Evolutionary conservation across 1,140 invertebrate species (phyloP), one percentile per base, ranked within the genome.

Genomic region (Metopolophium dirhodum): DNA sequence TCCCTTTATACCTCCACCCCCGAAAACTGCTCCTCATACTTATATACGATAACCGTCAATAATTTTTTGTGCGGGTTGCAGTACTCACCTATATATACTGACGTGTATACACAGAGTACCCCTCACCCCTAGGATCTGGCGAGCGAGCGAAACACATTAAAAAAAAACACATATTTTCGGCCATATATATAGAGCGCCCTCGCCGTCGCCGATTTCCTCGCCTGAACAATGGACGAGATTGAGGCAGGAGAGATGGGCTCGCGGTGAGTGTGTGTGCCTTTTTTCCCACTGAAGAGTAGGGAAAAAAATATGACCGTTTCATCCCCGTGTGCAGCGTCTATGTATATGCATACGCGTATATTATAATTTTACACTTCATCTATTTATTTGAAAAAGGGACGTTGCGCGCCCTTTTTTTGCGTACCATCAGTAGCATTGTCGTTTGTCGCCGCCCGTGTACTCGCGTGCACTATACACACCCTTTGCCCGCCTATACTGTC

Each of bases 351-450:
- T 30, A 26, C 49, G 47, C 47, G 47, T 57, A 83, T 57, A 85
- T 92, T 93, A 85, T 93, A 93, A 93, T 93, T 93, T 93, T 93
- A 93, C 91, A 93, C 91, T 93, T 86, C 82, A 93, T 93, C 91
- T 93, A 93, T 93, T 93, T 93, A 85, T 85, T 86, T 93, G 41
- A 45, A 86, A 93, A 93, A 93, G 82, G 91, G 91, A 93, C 49
- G 89, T 89, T 37, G 51, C 3, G 14, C 18, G 68, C 91, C 91
- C 49, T 93, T 91, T 85, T 82, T 54, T 68, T 54, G 47, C 37
- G 8, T 82, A 6, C 35, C 20, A n/a, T 35, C 45, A 22, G n/a
- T 18, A 30, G 8, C 37, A 41, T 54, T 93, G 91, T 85, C 91
- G 35, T 54, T 86, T 54, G 82, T 92, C 77, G n/a, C 47, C 91